Evolutionary conservation across 2,888 invertebrate species (phyloP).

Genomic region (Sesia bembeciformis): DNA sequence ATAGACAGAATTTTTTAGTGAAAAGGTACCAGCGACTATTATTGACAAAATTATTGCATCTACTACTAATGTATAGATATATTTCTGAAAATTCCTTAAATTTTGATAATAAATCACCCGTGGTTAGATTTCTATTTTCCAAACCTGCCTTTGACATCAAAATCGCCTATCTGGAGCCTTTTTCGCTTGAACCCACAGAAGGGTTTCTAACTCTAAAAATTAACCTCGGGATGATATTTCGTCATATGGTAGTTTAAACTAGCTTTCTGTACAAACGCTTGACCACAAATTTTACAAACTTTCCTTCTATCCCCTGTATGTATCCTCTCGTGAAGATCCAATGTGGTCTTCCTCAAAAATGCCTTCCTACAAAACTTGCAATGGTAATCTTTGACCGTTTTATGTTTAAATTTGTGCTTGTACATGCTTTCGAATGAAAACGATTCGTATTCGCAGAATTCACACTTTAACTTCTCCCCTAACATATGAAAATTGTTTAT

Average conservation of each 20-base stretch:
- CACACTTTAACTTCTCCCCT: slow-evolving; percentile 42
- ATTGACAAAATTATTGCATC: too few species aligned
- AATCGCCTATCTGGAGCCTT: too few species aligned
- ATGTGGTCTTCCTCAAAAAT: slow-evolving; percentile 44
- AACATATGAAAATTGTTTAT: slow-evolving; percentile 53
- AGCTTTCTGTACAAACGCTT: slow-evolving; percentile 61
- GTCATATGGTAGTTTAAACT: slow-evolving; percentile 61
- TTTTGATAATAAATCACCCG: too few species aligned
- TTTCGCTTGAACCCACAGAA: background rate
- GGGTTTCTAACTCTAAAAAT: slow-evolving; percentile 23
- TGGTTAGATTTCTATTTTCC: too few species aligned
- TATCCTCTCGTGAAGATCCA: slow-evolving; percentile 47
- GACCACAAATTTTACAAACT: slow-evolving; percentile 44
- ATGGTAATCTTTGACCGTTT: slow-evolving; percentile 48
- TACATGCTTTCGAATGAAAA: slow-evolving; percentile 38
- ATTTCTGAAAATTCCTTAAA: too few species aligned
- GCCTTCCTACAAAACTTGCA: slow-evolving; percentile 59
- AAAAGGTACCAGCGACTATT: too few species aligned
- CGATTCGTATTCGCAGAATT: slow-evolving; percentile 46
- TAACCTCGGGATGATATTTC: slow-evolving; percentile 56
- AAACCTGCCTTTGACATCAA: too few species aligned
- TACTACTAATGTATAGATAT: too few species aligned
- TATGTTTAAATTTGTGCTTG: slow-evolving; percentile 57
- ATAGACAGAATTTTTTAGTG: too few species aligned
- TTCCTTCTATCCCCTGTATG: slow-evolving; percentile 55